Evolutionary conservation across 2,888 invertebrate species (phyloP).

Genomic region (Drosophila affinis): DNA sequence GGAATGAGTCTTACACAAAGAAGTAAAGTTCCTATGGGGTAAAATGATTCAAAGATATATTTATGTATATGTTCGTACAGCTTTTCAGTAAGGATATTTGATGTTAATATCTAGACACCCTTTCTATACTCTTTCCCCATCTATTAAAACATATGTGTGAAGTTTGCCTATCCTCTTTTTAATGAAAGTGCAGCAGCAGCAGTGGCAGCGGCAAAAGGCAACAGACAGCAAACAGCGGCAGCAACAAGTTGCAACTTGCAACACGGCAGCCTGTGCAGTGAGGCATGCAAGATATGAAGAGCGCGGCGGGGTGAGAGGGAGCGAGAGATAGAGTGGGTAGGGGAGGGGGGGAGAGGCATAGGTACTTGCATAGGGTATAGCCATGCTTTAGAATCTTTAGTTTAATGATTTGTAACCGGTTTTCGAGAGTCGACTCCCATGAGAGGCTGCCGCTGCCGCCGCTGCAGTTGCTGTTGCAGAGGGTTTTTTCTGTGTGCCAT

Average conservation of each 20-base stretch:
- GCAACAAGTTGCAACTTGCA: conserved; percentile 78
- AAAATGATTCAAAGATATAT: neutral
- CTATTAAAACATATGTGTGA: conserved; percentile 23
- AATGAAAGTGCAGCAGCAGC: conserved; percentile 65
- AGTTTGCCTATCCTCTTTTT: conserved; percentile 34
- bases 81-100: neutral
- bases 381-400: conserved; percentile 68
- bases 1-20: neutral
- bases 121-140: conserved; percentile 20
- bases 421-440: conserved; percentile 68
- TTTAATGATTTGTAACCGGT: conserved; percentile 74
- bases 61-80: no score
- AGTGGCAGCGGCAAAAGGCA: conserved; percentile 5
- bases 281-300: conserved; percentile 31
- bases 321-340: conserved; percentile 4
- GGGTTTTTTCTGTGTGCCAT: conserved; percentile 36
- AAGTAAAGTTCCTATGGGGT: neutral
- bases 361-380: conserved; percentile 14
- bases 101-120: neutral
- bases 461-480: conserved; percentile 27
- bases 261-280: conserved; percentile 53
- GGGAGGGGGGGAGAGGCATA: conserved; percentile 12
- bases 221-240: conserved; percentile 37
- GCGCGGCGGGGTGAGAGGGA: neutral
- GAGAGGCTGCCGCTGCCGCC: conserved; percentile 41